Percentiles rank a stretch among this genome's conserved stretches.
Evolutionary conservation across 2,797 vertebrate species (phyloP).

Genomic region (Gymnothorax javanicus): DNA sequence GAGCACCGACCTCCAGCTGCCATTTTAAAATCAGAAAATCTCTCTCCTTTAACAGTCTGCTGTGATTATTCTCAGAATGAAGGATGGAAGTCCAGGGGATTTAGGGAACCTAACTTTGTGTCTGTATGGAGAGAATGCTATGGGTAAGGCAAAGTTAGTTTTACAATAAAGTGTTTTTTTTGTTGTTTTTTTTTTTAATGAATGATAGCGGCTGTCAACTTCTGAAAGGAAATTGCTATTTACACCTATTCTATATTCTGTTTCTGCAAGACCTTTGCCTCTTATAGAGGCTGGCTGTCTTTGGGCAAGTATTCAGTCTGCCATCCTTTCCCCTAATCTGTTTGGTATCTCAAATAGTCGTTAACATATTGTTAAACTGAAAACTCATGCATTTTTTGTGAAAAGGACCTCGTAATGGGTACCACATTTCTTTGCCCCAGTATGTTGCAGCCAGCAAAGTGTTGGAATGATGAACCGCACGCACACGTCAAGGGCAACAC

Average conservation of each 20-base stretch:
- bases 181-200: too few relatives aligned
- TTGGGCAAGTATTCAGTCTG: constrained; percentile 53
- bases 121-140: not conserved
- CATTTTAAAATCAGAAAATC: not conserved
- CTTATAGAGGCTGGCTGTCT: constrained; percentile 42
- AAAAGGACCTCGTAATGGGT: constrained; percentile 56
- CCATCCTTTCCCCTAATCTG: constrained; percentile 45
- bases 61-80: not conserved
- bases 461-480: constrained; percentile 60
- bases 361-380: constrained; percentile 9
- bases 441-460: constrained; percentile 49
- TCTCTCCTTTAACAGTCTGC: not conserved
- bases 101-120: not conserved
- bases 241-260: not conserved
- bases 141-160: not conserved
- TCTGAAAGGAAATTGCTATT: not conserved
- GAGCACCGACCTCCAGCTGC: constrained; percentile 18
- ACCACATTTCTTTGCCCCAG: constrained; percentile 60
- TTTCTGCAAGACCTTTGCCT: constrained; percentile 2
- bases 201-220: not conserved
- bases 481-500: constrained; percentile 44
- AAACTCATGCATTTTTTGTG: constrained; percentile 49
- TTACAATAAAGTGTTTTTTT: not conserved
- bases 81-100: not conserved
- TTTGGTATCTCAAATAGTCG: constrained; percentile 40